phyloP scores from a whole-genome alignment of 2,888 invertebrate species.

The Stenichneumon culpator region DNA sequence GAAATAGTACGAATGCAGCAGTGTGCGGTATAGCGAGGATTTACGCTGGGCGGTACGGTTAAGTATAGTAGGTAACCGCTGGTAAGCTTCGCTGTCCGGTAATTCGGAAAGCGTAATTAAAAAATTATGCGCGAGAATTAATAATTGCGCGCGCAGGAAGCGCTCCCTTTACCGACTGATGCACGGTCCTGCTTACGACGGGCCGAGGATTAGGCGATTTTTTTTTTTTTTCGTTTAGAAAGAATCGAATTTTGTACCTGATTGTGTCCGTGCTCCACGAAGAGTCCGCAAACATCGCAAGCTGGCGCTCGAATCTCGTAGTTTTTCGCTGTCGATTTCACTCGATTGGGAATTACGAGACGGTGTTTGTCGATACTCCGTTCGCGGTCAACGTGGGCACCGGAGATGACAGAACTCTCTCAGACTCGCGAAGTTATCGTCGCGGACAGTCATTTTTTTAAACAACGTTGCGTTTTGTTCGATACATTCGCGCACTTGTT shows the following conservation, averaged over 20 bases:
- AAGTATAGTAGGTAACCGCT: slow-evolving; percentile 3
- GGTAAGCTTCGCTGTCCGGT: slow-evolving; percentile 3
- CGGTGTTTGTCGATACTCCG: not conserved
- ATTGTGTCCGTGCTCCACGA: slow-evolving; percentile 71
- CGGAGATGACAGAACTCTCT: not conserved
- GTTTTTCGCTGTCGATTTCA: not conserved
- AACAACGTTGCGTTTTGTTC: slow-evolving; percentile 8
- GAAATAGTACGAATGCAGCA: slow-evolving; percentile 11
- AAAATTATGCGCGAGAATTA: not conserved
- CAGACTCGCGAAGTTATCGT: not conserved
- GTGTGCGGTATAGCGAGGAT: slow-evolving; percentile 7
- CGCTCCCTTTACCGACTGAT: not conserved
- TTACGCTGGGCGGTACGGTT: slow-evolving; percentile 17
- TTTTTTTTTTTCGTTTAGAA: not conserved
- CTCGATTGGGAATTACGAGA: not conserved
- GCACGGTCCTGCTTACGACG: not conserved
- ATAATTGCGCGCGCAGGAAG: not conserved
- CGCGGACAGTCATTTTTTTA: slow-evolving; percentile 30
- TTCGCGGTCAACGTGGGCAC: not conserved
- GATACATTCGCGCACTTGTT: not conserved
- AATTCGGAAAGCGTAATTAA: slow-evolving; percentile 19
- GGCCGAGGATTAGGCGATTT: not conserved
- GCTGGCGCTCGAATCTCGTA: slow-evolving; percentile 8
- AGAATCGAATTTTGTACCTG: slow-evolving; percentile 44
- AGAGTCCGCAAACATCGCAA: slow-evolving; percentile 70